Evolutionary conservation across 2,797 vertebrate species (phyloP).

Genomic region (Myotis vivesi): DNA sequence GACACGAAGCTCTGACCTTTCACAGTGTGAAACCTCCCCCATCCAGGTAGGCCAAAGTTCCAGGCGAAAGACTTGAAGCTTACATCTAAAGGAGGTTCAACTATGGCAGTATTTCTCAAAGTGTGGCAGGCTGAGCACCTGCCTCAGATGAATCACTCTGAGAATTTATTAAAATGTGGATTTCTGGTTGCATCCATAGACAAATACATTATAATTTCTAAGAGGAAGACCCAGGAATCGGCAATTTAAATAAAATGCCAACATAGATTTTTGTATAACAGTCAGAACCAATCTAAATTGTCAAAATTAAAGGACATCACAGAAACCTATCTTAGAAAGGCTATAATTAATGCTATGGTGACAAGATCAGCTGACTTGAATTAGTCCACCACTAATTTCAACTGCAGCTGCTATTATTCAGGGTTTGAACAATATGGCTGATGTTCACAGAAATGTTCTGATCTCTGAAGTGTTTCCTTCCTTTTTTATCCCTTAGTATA

Average conservation of each 20-base stretch:
- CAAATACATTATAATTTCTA: neutral
- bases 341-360: neutral
- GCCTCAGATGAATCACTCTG: neutral
- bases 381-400: neutral
- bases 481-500: constrained; percentile 26
- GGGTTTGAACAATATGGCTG: neutral
- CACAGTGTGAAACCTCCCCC: neutral
- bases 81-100: neutral
- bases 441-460: constrained; percentile 20
- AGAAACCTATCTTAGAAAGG: constrained; percentile 41
- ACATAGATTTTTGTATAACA: constrained; percentile 16
- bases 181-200: neutral
- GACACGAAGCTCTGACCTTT: neutral
- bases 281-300: neutral
- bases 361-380: neutral
- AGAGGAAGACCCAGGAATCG: neutral
- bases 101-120: neutral
- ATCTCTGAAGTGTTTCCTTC: neutral
- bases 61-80: neutral
- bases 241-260: neutral
- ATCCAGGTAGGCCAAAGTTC: neutral
- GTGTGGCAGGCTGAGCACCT: neutral
- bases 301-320: constrained; percentile 25
- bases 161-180: neutral
- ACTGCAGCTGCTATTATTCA: neutral